Evolutionary conservation across 2,797 vertebrate genomes (phyloP).

Genomic region (Lutjanus argentimaculatus): DNA sequence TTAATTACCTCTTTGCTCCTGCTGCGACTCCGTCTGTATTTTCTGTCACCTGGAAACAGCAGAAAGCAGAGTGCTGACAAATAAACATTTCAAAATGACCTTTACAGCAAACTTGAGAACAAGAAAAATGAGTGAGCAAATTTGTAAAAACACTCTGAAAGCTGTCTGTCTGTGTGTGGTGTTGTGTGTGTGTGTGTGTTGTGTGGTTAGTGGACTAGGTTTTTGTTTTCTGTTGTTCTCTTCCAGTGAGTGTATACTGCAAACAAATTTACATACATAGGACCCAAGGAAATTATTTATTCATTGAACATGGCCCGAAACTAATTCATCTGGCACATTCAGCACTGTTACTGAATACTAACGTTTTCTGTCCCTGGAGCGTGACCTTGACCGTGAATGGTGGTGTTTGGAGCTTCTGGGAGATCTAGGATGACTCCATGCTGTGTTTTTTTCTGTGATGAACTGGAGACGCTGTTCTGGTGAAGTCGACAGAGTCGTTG

Average conservation of each 20-base stretch:
- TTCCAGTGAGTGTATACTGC: not conserved
- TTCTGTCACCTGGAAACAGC: slow-evolving; percentile 90
- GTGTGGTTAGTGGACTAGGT: not conserved
- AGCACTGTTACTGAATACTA: slow-evolving; percentile 67
- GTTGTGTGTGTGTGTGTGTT: too few relatives aligned
- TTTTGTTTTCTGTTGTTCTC: not conserved
- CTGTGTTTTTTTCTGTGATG: slow-evolving; percentile 90
- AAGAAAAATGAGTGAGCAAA: not conserved
- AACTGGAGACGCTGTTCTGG: slow-evolving; percentile 88
- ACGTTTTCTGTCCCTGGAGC: slow-evolving; percentile 91
- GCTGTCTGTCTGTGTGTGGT: too few relatives aligned
- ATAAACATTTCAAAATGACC: not conserved
- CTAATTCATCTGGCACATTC: not conserved
- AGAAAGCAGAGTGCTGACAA: slow-evolving; percentile 18
- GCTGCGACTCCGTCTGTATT: slow-evolving; percentile 95
- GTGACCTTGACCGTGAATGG: slow-evolving; percentile 94
- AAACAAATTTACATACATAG: slow-evolving; percentile 4
- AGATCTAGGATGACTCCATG: slow-evolving; percentile 91
- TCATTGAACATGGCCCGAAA: not conserved
- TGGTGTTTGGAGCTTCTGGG: slow-evolving; percentile 93
- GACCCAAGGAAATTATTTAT: too few relatives aligned
- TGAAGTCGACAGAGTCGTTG: slow-evolving; percentile 87
- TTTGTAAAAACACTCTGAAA: not conserved
- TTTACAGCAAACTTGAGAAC: not conserved
- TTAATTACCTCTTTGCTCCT: slow-evolving; percentile 99